phyloP scores from a whole-genome alignment of 2,797 vertebrate genomes.

The Hoplostethus atlanticus region DNA sequence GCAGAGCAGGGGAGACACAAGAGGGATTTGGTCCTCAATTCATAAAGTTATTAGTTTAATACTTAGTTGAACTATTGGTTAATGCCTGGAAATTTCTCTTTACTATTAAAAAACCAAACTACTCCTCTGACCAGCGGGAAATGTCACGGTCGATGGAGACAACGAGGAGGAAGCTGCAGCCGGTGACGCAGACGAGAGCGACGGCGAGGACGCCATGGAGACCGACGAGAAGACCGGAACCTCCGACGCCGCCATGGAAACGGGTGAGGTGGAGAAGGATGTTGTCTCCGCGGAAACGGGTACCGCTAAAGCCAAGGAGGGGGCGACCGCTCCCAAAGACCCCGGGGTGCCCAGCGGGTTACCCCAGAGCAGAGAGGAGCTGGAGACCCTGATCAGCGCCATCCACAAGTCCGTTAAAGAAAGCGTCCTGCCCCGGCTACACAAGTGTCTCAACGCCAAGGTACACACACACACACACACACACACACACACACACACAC shows the following conservation, averaged over 20 bases:
- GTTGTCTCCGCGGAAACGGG: not conserved
- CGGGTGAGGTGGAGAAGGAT: not conserved
- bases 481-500: not conserved
- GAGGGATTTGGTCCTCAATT: no score
- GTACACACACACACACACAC: conserved; percentile 70
- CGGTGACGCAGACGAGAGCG: conserved; percentile 79
- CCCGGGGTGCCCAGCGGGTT: conserved; percentile 78
- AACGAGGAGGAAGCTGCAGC: conserved; percentile 75
- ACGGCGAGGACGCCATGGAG: conserved; percentile 78
- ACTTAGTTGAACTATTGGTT: no score
- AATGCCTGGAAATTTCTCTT: no score
- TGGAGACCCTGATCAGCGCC: conserved; percentile 86
- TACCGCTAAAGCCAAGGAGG: not conserved
- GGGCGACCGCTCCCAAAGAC: not conserved
- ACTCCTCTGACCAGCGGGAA: conserved; percentile 51
- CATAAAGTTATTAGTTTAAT: no score
- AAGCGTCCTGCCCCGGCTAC: conserved; percentile 92
- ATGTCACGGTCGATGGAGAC: conserved; percentile 51
- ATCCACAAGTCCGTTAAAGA: conserved; percentile 89
- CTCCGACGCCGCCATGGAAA: conserved; percentile 56
- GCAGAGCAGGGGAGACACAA: not conserved
- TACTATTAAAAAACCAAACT: not conserved
- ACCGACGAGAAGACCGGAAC: conserved; percentile 34
- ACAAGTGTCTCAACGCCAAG: conserved; percentile 94
- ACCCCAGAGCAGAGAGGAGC: conserved; percentile 88